phyloP scores from a whole-genome alignment of 35 echinoderm and acorn worm species.

The Amphiura filiformis region DNA sequence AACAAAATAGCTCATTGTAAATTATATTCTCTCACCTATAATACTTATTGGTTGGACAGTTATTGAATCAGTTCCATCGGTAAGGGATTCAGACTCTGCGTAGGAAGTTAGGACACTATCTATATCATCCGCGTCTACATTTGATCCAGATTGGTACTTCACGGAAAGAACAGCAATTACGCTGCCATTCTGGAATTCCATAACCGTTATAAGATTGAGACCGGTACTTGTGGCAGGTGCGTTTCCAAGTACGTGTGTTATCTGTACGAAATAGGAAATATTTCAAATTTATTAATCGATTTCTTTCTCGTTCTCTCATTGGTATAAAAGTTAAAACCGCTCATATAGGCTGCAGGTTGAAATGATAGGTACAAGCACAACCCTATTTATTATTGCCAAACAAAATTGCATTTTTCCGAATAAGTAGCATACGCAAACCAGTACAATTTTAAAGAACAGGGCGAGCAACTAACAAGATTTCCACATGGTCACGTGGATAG shows the following conservation, averaged over 20 bases:
- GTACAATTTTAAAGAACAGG: too few species aligned
- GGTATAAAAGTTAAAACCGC: neutral
- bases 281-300: neutral
- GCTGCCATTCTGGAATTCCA: neutral
- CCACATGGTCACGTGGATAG: too few species aligned
- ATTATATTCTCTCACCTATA: neutral
- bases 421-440: too few species aligned
- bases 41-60: neutral
- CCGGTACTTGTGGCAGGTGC: neutral
- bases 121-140: neutral
- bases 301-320: neutral
- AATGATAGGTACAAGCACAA: neutral
- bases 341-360: neutral
- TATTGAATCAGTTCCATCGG: neutral
- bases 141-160: neutral
- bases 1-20: too few species aligned
- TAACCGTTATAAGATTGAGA: neutral
- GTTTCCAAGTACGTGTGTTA: neutral
- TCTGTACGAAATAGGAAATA: neutral
- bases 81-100: neutral
- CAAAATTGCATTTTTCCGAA: too few species aligned
- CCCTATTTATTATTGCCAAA: neutral
- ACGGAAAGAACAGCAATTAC: neutral
- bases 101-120: neutral
- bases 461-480: too few species aligned